These are phyloP conservation scores for Orycteropus afer DNA, from an alignment of 2,113 vertebrate genomes.

Conservation along the genomic window DNA sequence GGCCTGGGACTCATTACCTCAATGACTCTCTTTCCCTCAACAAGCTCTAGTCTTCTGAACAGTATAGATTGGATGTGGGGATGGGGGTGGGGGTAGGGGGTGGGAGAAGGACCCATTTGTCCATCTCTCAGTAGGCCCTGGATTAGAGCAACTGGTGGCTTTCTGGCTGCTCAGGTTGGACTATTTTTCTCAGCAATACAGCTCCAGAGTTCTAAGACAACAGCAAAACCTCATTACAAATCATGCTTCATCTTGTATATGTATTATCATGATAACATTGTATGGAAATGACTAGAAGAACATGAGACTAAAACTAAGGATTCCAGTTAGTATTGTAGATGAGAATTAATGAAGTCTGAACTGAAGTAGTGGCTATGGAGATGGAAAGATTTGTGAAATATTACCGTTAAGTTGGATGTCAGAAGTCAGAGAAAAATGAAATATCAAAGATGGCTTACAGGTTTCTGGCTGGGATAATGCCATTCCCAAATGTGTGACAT, in stretches of 20 bases:
- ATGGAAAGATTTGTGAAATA: neutral
- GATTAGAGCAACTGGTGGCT: neutral
- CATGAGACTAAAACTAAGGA: neutral
- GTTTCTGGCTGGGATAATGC: neutral
- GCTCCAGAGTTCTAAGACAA: neutral
- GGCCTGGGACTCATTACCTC: neutral
- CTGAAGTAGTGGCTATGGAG: neutral
- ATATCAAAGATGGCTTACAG: neutral
- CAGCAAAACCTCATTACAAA: neutral
- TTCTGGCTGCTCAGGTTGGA: neutral
- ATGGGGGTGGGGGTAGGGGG: neutral
- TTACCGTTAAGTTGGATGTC: neutral
- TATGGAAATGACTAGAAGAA: neutral
- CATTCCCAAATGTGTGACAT: neutral
- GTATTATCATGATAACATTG: neutral
- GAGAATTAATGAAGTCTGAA: neutral
- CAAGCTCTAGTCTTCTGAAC: neutral
- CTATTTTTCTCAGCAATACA: neutral
- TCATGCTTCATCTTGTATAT: neutral
- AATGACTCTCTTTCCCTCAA: neutral
- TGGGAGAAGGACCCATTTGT: too few relatives aligned
- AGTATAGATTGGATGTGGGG: too few relatives aligned
- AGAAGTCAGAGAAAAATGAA: neutral
- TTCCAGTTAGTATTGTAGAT: neutral
- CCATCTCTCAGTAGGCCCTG: neutral